Evolutionary conservation across 2,888 invertebrate genomes (phyloP), one percentile per base, ranked within the genome.

Genomic region (Abrostola triplasia): DNA sequence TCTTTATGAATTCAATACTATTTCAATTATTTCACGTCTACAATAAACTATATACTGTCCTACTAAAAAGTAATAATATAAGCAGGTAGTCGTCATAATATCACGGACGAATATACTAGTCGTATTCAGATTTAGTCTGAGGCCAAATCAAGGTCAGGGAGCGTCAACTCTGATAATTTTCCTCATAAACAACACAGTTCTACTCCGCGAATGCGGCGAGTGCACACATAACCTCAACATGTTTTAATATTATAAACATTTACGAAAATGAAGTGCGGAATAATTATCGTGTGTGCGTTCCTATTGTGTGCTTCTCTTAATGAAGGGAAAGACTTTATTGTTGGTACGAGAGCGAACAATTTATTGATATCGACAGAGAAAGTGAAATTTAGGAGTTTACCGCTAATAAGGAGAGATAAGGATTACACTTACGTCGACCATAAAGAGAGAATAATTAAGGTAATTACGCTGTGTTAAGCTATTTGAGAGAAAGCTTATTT

Each of bases 371-470:
- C 90, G 6, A 93, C 93, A 10, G 87, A 91, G 62, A 93, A 90
- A 86, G 80, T 93, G 58, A 83, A 86, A 55, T 85, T 84, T 58
- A 81, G 80, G 40, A 81, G 78, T 41, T 81, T 92, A 67, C 90
- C 89, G 37, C 80, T 93, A 5, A 82, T 90, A 73, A 88, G 75
- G 67, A 84, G 92, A 65, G 92, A 92, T 68, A 92, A 93, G 80
- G 92, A 92, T 81, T 93, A 92, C 67, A 79, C 73, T 42, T 93
- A 92, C 69, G 83, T 82, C 24, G 93, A 93, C 82, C 66, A 88
- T 2, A 90, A 92, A 72, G 84, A 89, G 62, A 85, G 92, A 78
- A 83, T 89, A 81, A 93, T 93, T 61, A 93, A 92, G 90, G 93
- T 92, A 83, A 80, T 74, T 50, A 11, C 24, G 24, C 24, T 4